Conservation (phyloP, 1,140 invertebrate species). For the Melipona quadrifasciata region DNA sequence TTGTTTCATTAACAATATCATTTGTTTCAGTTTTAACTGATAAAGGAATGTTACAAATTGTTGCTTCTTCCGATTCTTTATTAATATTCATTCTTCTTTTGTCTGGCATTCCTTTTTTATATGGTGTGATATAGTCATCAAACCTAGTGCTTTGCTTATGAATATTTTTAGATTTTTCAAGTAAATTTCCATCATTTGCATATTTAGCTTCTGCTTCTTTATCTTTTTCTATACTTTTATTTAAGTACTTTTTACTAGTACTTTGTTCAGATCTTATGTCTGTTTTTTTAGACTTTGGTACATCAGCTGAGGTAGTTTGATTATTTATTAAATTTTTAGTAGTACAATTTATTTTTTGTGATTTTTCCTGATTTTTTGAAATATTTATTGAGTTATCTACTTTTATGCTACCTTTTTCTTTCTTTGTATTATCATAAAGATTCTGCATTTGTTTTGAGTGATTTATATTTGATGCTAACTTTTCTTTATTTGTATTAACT, state of each 20-base stretch:
- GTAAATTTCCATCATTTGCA: conserved; percentile 3
- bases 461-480: background rate
- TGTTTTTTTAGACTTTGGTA: conserved; percentile 14
- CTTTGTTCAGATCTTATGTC: background rate
- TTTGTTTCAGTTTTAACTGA: background rate
- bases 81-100: background rate
- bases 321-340: background rate
- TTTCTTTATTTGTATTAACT: conserved; percentile 12
- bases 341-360: background rate
- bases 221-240: background rate
- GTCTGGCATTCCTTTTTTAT: conserved; percentile 5
- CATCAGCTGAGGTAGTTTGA: conserved; percentile 33
- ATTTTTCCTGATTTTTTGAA: background rate
- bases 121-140: conserved; percentile 5
- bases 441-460: background rate
- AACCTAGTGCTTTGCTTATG: conserved; percentile 22
- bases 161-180: conserved; percentile 27
- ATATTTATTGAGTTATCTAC: background rate
- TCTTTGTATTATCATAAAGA: background rate
- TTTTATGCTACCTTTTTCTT: background rate
- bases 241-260: conserved; percentile 2
- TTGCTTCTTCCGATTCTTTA: background rate
- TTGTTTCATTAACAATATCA: background rate
- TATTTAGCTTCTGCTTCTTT: background rate
- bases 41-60: background rate